Evolutionary conservation across 2,797 vertebrate genomes (phyloP), one percentile per base, ranked within the genome.

Genomic region (Huso huso): DNA sequence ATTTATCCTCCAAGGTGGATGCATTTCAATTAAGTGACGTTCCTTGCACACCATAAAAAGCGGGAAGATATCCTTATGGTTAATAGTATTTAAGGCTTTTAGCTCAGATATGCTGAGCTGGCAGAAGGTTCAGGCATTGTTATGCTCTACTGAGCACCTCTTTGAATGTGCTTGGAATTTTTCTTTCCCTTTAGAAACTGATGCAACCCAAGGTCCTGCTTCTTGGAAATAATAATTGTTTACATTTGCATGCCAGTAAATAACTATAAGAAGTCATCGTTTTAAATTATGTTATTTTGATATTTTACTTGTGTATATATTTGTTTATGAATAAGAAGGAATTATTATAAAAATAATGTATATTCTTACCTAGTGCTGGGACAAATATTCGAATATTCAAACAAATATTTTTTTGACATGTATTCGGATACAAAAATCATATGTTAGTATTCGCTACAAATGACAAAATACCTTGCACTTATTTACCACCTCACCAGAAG

Each of bases 141-240:
- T 8, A 62, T 48, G 61, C 52, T 62, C 61, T 62, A 48, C 61
- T 62, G 61, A 62, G 15, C 37, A 62, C 8, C 61, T 9, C 61
- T 18, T 18, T 18, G 18, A 18, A 18, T 18, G 18, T 18, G 8
- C 9, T 12, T 8, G 8, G 8, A 8, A 53, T n/a, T 58, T 23
- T 37, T 37, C 23, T 48, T 6, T 37, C 7, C 61, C 61, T 48
- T 62, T 6, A 23, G 15, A 62, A 62, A 62, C 15, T 18, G 61
- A 62, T 62, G 5, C 8, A 37, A 18, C 61, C 7, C 61, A 7
- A 58, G 13, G 7, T 12, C 55, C 55, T 58, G 55, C 55, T 4
- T 8, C 11, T 62, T 62, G 12, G 12, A 62, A 62, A 62, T 62
- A 62, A 23, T 6, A 18, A 18, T 18, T 62, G 37, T 15, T 8